Percentiles rank a stretch among this genome's conserved stretches.
phyloP scores from a whole-genome alignment of 2,888 invertebrate genomes.

The Abrostola triplasia region DNA sequence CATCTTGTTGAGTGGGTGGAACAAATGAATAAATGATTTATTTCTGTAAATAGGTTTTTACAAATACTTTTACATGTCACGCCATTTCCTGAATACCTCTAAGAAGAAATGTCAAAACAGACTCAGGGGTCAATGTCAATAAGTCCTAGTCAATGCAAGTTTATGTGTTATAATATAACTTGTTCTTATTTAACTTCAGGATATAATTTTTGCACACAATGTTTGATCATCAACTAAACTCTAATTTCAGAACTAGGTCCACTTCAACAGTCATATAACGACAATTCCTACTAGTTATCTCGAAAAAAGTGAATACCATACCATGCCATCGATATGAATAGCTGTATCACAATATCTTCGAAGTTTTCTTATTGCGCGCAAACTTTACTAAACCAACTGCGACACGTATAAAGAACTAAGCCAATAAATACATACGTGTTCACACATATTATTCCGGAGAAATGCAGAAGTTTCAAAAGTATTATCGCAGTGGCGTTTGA shows the following conservation, averaged over 20 bases:
- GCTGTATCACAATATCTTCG: conserved; percentile 11
- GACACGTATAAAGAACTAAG: conserved; percentile 29
- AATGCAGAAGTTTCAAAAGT: conserved; percentile 65
- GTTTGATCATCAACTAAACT: too few relatives aligned
- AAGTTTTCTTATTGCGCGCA: conserved; percentile 14
- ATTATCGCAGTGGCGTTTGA: conserved; percentile 64
- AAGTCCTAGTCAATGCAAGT: too few relatives aligned
- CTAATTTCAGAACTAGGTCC: too few relatives aligned
- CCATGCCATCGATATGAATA: conserved; percentile 8
- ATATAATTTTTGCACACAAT: not conserved
- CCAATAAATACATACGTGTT: conserved; percentile 49
- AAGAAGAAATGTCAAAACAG: too few relatives aligned
- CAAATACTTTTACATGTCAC: too few relatives aligned
- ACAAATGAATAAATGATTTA: too few relatives aligned
- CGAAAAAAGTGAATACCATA: too few relatives aligned
- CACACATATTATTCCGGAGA: conserved; percentile 41
- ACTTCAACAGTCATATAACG: too few relatives aligned
- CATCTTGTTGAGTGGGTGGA: not conserved
- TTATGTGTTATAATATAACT: not conserved
- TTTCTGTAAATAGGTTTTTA: too few relatives aligned
- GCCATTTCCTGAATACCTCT: too few relatives aligned
- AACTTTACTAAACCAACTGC: conserved; percentile 30
- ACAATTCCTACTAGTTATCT: too few relatives aligned
- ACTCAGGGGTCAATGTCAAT: too few relatives aligned
- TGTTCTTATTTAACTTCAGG: not conserved